Conservation (phyloP, 2,113 vertebrate species). For the Ameiurus melas region DNA sequence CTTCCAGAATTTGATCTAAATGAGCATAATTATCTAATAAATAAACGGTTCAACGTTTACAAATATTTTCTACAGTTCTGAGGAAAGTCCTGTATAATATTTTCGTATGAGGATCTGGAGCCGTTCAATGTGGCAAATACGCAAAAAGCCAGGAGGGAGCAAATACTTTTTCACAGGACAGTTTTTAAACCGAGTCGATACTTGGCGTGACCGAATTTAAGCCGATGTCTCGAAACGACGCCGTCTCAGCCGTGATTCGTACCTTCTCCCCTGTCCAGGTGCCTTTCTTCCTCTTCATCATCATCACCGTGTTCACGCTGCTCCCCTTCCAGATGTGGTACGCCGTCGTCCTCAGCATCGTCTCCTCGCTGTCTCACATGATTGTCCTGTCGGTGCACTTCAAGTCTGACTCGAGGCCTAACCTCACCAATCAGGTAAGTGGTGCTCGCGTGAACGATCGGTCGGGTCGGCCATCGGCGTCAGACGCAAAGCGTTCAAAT, state of each 20-base stretch:
- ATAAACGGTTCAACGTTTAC: background rate
- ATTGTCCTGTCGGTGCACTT: constrained; percentile 71
- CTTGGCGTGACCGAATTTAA: background rate
- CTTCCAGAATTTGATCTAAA: background rate
- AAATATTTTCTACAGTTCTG: background rate
- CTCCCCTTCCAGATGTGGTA: constrained; percentile 85
- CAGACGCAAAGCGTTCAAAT: too few relatives aligned
- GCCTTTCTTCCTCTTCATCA: constrained; percentile 92
- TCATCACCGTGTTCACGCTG: constrained; percentile 92
- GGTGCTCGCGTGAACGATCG: background rate
- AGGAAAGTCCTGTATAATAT: background rate
- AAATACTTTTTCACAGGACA: background rate
- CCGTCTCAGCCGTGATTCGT: background rate
- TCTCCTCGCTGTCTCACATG: constrained; percentile 85
- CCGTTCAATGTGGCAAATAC: background rate
- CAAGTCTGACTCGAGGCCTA: rapidly evolving
- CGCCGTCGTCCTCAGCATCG: constrained; percentile 76
- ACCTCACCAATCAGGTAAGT: constrained; percentile 76
- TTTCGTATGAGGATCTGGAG: background rate
- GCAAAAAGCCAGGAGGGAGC: background rate
- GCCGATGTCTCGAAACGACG: background rate
- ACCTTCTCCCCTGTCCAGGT: constrained; percentile 71
- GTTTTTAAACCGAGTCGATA: background rate
- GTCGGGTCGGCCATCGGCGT: background rate
- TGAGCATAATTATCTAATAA: background rate